phyloP scores from a whole-genome alignment of 2,888 invertebrate species.

The Apotomis turbidana region DNA sequence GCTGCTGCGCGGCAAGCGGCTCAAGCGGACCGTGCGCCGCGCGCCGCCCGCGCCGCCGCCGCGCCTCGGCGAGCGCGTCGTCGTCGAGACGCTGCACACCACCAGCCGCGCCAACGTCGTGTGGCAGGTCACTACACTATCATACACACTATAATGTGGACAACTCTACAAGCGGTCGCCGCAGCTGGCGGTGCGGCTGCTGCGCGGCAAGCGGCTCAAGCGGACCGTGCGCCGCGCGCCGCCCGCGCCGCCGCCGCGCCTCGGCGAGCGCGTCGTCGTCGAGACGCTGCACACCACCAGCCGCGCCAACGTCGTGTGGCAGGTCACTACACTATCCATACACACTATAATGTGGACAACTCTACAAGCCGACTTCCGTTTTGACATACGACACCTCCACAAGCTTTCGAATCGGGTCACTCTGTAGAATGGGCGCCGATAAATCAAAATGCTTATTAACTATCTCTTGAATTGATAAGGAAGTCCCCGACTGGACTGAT shows the following conservation, averaged over 20 bases:
- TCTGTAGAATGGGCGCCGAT: too few species aligned
- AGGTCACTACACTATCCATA: conserved; percentile 59
- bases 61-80: conserved; percentile 86
- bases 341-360: background rate
- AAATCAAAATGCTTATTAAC: too few species aligned
- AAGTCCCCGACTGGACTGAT: too few species aligned
- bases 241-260: conserved; percentile 80
- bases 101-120: conserved; percentile 91
- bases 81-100: conserved; percentile 92
- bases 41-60: conserved; percentile 81
- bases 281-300: conserved; percentile 93
- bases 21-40: conserved; percentile 75
- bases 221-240: conserved; percentile 75
- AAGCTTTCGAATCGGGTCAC: too few species aligned
- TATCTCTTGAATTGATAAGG: too few species aligned
- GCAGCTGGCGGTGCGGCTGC: conserved; percentile 77
- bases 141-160: background rate
- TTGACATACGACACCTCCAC: too few species aligned
- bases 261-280: conserved; percentile 89
- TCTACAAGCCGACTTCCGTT: conserved; percentile 52
- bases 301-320: conserved; percentile 90
- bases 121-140: conserved; percentile 76
- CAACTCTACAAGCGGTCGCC: conserved; percentile 65
- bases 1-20: conserved; percentile 78
- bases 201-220: conserved; percentile 80